Evolutionary conservation across 2,797 vertebrate species (phyloP), one percentile per base, ranked within the genome.

Genomic region (Rhinogobio ventralis): DNA sequence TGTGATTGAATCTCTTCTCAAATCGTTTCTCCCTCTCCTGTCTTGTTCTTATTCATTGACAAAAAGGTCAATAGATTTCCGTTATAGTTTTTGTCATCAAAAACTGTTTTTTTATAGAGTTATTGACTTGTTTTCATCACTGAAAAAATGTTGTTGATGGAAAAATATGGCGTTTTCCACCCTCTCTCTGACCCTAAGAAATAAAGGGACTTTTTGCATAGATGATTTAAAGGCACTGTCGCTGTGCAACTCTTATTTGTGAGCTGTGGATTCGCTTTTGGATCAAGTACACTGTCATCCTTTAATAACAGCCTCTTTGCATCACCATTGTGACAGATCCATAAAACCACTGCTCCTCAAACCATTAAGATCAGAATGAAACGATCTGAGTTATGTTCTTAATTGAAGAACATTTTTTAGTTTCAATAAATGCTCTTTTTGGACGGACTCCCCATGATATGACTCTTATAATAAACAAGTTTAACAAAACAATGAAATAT

Each of bases 191-290:
- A 45, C 36, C 15, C 14, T 3, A 7, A 79, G 42, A 49, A 79
- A 49, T 25, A 45, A 49, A 19, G 14, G 1, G 39, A n/a, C 69
- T 45, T 5, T 49, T 45, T 46, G 42, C 14, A 23, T 39, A 7
- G 42, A 28, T 25, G 69, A 72, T 49, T 72, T 49, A 73, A 73
- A 73, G 13, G 14, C 71, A 9, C 71, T 73, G n/a, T 73, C 3
- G 2, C 57, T 19, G n/a, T 62, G 55, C n/a, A 10, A n/a, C 57
- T 49, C 10, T 79, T 66, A 30, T 30, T 79, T 6, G 2, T 33
- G 42, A 79, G 28, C 45, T 66, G 25, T 51, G 6, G 25, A 14
- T n/a, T 55, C 8, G 19, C 6, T 51, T 67, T 30, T 66, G 19
- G n/a, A 17, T 64, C 8, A 17, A 77, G 33, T 25, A 25, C 33